Percentiles rank a stretch among this genome's conserved stretches.
Conservation (phyloP, 2,797 vertebrate species). For the Diglossa cyanea region DNA sequence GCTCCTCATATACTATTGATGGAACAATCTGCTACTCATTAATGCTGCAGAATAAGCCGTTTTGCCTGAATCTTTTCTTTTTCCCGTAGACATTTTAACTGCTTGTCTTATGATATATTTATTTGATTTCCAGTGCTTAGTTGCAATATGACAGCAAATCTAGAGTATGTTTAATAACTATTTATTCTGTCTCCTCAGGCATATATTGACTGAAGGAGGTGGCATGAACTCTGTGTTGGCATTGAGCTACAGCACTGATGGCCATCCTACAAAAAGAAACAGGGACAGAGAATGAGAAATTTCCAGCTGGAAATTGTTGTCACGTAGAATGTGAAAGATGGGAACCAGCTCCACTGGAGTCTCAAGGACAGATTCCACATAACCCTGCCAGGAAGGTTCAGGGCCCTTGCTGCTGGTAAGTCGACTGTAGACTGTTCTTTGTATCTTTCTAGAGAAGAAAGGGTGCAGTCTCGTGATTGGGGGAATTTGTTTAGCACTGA, state of each 20-base stretch:
- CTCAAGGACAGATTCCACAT: neutral
- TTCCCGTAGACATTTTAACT: conserved; percentile 32
- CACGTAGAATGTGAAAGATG: neutral
- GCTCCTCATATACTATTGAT: conserved; percentile 21
- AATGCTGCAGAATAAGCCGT: conserved; percentile 42
- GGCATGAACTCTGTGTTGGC: neutral
- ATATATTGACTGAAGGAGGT: neutral
- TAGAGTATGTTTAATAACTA: conserved; percentile 24
- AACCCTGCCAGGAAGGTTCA: neutral
- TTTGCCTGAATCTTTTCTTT: conserved; percentile 18
- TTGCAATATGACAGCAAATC: conserved; percentile 53
- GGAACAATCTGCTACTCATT: conserved; percentile 52
- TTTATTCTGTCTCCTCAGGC: conserved; percentile 37
- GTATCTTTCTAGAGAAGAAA: neutral
- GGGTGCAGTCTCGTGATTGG: neutral
- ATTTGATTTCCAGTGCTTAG: conserved; percentile 50
- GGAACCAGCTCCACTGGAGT: neutral
- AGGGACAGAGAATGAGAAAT: neutral
- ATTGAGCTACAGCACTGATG: neutral
- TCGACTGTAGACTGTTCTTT: neutral
- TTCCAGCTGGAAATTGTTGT: neutral
- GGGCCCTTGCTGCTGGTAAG: neutral
- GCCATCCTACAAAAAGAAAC: neutral
- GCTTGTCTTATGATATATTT: conserved; percentile 40
- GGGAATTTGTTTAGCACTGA: neutral